Percentiles rank a stretch among this genome's conserved stretches.
These are phyloP conservation scores for Plagodis dolabraria DNA, from an alignment of 2,888 invertebrate species.

Conservation along the genomic window DNA sequence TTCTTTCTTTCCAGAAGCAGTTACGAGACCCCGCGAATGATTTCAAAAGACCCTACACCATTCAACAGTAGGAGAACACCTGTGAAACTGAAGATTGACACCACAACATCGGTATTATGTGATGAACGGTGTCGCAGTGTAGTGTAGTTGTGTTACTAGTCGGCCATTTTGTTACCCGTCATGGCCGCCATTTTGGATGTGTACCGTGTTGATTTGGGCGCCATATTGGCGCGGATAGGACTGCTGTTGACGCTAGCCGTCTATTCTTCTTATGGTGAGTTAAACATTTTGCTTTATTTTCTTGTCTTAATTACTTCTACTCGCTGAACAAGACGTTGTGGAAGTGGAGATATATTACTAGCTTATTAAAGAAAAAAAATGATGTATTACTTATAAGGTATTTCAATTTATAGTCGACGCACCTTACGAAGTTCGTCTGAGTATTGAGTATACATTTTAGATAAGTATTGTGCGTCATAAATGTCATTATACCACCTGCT, in stretches of 20 bases:
- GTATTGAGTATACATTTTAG: too few species aligned
- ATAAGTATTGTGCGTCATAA: too few species aligned
- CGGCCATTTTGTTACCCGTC: constrained; percentile 58
- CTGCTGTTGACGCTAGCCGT: constrained; percentile 68
- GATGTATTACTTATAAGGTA: too few species aligned
- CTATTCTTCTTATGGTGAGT: constrained; percentile 77
- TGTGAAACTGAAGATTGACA: constrained; percentile 45
- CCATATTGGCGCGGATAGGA: constrained; percentile 54
- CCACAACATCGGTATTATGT: constrained; percentile 67
- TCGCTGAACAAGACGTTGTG: too few species aligned
- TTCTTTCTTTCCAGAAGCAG: constrained; percentile 53
- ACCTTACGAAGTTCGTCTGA: too few species aligned
- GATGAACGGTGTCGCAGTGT: constrained; percentile 62
- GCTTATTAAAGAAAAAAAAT: too few species aligned
- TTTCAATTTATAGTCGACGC: too few species aligned
- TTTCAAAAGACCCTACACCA: constrained; percentile 49
- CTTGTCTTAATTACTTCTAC: too few species aligned
- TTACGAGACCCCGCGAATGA: constrained; percentile 62
- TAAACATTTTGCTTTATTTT: neutral
- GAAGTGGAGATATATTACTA: too few species aligned
- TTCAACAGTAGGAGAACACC: constrained; percentile 47
- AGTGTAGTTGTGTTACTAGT: constrained; percentile 50
- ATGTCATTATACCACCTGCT: too few species aligned
- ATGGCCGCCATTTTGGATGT: constrained; percentile 69
- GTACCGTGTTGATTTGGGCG: constrained; percentile 56